These are phyloP conservation scores for Nipponacmea schrenckii DNA, from an alignment of 2,888 invertebrate species.

Conservation along the genomic window DNA sequence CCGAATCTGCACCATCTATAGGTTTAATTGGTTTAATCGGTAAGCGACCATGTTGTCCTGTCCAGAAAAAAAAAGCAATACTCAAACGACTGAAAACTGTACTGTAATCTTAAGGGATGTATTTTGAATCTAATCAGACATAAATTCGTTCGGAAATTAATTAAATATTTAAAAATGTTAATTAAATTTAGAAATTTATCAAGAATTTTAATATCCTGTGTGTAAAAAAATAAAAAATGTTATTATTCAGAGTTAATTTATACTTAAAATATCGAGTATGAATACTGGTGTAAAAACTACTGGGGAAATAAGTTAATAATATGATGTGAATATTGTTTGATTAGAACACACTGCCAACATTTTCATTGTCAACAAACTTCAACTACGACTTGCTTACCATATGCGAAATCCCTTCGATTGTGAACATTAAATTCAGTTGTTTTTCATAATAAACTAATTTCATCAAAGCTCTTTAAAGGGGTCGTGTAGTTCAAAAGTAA, in stretches of 20 bases:
- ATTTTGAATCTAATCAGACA: no score
- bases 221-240: no score
- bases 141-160: no score
- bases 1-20: no score
- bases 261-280: neutral
- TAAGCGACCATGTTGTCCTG: no score
- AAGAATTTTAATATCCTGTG: no score
- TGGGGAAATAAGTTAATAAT: neutral
- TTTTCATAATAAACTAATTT: conserved; percentile 7
- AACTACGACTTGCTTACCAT: neutral
- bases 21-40: no score
- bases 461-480: conserved; percentile 1
- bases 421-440: conserved; percentile 4
- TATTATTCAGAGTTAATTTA: neutral
- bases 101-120: no score
- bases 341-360: conserved; percentile 5
- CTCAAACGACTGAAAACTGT: no score
- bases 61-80: no score
- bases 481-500: conserved; percentile 8
- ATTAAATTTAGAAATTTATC: no score
- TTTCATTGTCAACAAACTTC: neutral
- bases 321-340: conserved; percentile 4
- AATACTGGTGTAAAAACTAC: neutral
- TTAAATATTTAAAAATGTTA: no score
- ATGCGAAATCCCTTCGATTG: conserved; percentile 4